phyloP scores from a whole-genome alignment of 2,113 vertebrate genomes.

The Aythya baeri region DNA sequence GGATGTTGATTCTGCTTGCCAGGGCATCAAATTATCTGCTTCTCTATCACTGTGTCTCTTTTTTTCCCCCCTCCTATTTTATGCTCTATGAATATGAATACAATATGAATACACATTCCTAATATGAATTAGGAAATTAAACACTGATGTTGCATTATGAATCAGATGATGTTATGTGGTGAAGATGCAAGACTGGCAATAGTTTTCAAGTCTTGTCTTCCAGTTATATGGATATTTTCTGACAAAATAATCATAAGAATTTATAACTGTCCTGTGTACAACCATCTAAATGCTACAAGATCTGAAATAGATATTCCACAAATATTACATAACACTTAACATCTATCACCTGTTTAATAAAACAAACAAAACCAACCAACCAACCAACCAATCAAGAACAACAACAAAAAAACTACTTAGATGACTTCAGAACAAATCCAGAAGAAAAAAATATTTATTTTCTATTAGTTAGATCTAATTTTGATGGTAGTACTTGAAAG shows the following conservation, averaged over 20 bases:
- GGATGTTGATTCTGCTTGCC: background rate
- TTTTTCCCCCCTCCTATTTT: background rate
- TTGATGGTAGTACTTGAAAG: background rate
- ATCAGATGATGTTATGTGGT: background rate
- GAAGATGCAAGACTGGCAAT: background rate
- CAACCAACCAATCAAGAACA: background rate
- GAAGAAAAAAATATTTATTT: background rate
- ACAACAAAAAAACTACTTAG: background rate
- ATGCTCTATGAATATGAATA: background rate
- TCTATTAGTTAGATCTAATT: background rate
- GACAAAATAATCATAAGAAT: constrained; percentile 30
- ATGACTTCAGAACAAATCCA: background rate
- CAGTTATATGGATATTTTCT: background rate
- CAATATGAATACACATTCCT: background rate
- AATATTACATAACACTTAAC: background rate
- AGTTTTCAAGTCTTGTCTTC: constrained; percentile 9
- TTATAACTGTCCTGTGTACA: background rate
- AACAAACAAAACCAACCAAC: too few species aligned
- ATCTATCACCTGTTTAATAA: background rate
- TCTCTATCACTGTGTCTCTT: background rate
- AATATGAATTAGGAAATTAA: background rate
- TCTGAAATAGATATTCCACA: background rate
- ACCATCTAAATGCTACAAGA: background rate
- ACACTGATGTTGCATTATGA: background rate
- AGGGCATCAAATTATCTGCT: background rate